Evolutionary conservation across 2,113 vertebrate genomes (phyloP).

Genomic region (Cyprinodon tularosa): DNA sequence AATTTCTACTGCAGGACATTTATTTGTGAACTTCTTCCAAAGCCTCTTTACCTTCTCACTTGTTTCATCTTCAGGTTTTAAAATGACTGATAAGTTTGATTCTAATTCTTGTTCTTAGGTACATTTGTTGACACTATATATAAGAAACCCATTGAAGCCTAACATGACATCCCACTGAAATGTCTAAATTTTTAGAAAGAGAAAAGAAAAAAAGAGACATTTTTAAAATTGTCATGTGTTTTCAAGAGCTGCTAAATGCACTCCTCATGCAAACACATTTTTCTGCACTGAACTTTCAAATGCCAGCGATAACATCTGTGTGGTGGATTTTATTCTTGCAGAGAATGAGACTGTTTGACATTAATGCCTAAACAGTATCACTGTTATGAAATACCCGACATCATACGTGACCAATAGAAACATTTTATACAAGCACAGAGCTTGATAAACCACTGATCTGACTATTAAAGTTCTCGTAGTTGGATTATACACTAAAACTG

Average conservation of each 20-base stretch:
- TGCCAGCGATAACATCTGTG: constrained; percentile 24
- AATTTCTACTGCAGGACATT: constrained; percentile 12
- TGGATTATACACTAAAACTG: not conserved
- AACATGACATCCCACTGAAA: constrained; percentile 12
- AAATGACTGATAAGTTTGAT: constrained; percentile 21
- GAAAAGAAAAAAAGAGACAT: not conserved
- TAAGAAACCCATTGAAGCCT: constrained; percentile 2
- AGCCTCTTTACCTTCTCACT: constrained; percentile 29
- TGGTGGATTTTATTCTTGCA: constrained; percentile 37
- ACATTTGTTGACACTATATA: constrained; percentile 9
- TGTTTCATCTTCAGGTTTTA: constrained; percentile 30
- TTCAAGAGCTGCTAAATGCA: constrained; percentile 44
- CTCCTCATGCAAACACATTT: constrained; percentile 19
- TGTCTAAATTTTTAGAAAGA: constrained; percentile 21
- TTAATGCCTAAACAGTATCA: not conserved
- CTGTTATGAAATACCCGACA: not conserved
- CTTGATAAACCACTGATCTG: constrained; percentile 38
- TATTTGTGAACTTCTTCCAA: constrained; percentile 27
- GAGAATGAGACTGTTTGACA: constrained; percentile 28
- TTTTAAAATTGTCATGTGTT: not conserved
- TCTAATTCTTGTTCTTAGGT: constrained; percentile 12
- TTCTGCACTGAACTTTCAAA: constrained; percentile 37
- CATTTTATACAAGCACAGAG: constrained; percentile 47
- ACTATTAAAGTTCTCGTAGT: not conserved
- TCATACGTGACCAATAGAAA: constrained; percentile 2